A percentile compares a stretch with the other conserved stretches of the same genome.
These are phyloP conservation scores for Psammodynastes pulverulentus DNA, from an alignment of 2,113 vertebrate genomes.

Conservation along the genomic window DNA sequence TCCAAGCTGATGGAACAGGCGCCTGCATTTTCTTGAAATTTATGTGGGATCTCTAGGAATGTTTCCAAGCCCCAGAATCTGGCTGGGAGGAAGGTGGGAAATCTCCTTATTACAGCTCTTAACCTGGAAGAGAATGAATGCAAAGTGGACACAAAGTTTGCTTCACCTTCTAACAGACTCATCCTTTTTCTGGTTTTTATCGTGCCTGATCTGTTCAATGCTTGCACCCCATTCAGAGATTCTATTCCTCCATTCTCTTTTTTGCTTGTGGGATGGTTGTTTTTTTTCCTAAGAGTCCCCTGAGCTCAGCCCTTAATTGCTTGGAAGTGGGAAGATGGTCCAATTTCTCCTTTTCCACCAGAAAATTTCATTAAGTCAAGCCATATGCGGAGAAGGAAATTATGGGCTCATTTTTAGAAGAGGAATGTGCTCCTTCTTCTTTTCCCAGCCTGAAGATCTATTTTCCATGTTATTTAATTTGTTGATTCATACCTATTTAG, in stretches of 20 bases:
- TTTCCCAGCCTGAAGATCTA: too few species aligned
- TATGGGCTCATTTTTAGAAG: not conserved
- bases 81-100: not conserved
- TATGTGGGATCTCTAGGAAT: not conserved
- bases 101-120: not conserved
- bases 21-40: not conserved
- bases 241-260: not conserved
- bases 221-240: not conserved
- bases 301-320: rapidly evolving
- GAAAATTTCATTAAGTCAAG: constrained; percentile 32
- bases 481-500: not conserved
- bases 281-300: rapidly evolving
- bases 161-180: not conserved
- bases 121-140: not conserved
- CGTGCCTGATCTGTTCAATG: not conserved
- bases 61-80: not conserved
- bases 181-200: not conserved
- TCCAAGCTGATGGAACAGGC: not conserved
- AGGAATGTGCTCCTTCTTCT: not conserved
- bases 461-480: not conserved
- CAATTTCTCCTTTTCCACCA: not conserved
- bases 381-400: constrained; percentile 39
- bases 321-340: constrained; percentile 1
- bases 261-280: not conserved
- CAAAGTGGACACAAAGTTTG: not conserved